Percentiles rank a stretch among this genome's conserved stretches.
These are phyloP conservation scores for Aratinga solstitialis DNA, from an alignment of 2,797 vertebrate species.

Conservation along the genomic window DNA sequence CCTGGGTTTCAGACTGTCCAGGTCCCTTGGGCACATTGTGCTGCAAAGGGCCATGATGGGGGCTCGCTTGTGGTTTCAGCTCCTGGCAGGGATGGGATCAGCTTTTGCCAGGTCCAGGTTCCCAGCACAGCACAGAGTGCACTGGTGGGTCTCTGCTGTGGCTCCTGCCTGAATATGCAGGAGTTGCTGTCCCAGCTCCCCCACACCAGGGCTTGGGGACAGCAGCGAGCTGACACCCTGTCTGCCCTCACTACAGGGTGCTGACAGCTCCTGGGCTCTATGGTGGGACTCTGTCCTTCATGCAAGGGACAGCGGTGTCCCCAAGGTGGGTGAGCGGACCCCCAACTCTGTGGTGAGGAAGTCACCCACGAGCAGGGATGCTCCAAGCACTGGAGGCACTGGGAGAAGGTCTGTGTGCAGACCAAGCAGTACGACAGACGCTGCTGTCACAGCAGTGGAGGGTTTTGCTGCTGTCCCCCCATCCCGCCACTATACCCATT, in stretches of 20 bases:
- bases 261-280: neutral
- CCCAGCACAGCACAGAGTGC: rapidly evolving
- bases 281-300: neutral
- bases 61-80: neutral
- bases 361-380: neutral
- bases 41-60: neutral
- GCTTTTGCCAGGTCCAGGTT: neutral
- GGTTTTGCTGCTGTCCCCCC: neutral
- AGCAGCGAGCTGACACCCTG: neutral
- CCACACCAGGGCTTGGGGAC: neutral
- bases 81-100: neutral
- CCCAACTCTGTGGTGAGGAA: neutral
- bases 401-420: neutral
- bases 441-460: rapidly evolving
- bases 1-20: neutral
- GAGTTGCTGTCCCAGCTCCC: neutral
- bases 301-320: neutral
- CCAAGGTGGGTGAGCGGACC: rapidly evolving
- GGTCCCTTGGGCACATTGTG: rapidly evolving
- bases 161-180: rapidly evolving
- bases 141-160: no score
- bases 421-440: rapidly evolving
- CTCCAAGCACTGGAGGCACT: neutral
- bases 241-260: rapidly evolving
- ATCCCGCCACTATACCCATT: rapidly evolving